These are phyloP conservation scores for Epistrophe grossulariae DNA, from an alignment of 2,888 invertebrate genomes.

Conservation along the genomic window DNA sequence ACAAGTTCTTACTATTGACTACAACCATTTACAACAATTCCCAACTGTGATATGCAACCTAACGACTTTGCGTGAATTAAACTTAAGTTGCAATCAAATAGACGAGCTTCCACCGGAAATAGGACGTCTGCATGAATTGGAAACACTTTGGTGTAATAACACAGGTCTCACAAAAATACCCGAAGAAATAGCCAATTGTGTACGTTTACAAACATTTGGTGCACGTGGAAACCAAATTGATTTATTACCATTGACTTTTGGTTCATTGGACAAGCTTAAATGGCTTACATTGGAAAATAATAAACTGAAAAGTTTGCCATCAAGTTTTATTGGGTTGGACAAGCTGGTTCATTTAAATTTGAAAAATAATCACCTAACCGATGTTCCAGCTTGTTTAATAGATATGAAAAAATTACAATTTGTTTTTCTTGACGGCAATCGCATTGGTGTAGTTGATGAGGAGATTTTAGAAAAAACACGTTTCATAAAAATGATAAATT, in stretches of 20 bases:
- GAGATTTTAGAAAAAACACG: conserved; percentile 77
- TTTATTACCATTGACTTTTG: conserved; percentile 86
- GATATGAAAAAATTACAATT: conserved; percentile 85
- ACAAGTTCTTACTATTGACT: conserved; percentile 87
- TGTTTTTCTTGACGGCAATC: conserved; percentile 85
- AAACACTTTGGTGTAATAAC: conserved; percentile 89
- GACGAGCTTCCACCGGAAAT: conserved; percentile 86
- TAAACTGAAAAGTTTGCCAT: conserved; percentile 85
- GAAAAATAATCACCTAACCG: conserved; percentile 85
- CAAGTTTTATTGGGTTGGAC: conserved; percentile 84
- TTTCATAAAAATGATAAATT: conserved; percentile 85
- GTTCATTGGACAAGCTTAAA: conserved; percentile 85
- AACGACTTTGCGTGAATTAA: conserved; percentile 86
- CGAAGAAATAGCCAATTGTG: conserved; percentile 86
- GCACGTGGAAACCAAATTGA: conserved; percentile 87
- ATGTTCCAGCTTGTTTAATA: conserved; percentile 84
- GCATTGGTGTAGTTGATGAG: conserved; percentile 77
- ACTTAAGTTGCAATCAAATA: conserved; percentile 88
- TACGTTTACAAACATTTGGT: conserved; percentile 87
- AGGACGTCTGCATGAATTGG: conserved; percentile 86
- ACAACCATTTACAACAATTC: conserved; percentile 86
- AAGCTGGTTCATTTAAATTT: conserved; percentile 87
- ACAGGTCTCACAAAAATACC: conserved; percentile 86
- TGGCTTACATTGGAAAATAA: conserved; percentile 89
- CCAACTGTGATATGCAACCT: conserved; percentile 87